A percentile compares a stretch with the other conserved stretches of the same genome.
Conservation (phyloP, 2,888 invertebrate genomes). For the Ametastegia equiseti region DNA sequence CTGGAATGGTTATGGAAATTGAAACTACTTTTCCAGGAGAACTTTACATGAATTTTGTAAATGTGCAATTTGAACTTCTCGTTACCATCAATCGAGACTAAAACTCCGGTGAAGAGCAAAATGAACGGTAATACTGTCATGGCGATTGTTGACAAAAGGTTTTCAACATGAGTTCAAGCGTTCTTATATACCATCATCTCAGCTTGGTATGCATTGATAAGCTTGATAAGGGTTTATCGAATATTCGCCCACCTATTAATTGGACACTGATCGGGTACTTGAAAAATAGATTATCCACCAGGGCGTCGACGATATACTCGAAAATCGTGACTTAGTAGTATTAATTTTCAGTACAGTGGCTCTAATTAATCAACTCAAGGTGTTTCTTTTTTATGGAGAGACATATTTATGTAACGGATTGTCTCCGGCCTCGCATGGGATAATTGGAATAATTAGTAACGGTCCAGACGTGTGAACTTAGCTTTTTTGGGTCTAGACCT, state of each 20-base stretch:
- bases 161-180: not conserved
- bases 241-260: not conserved
- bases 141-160: not conserved
- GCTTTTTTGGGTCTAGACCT: not conserved
- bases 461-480: not conserved
- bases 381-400: not conserved
- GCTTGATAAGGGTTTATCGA: conserved; percentile 6
- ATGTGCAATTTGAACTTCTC: not conserved
- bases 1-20: not conserved
- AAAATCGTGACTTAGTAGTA: not conserved
- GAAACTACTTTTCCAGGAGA: not conserved
- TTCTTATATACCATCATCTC: not conserved
- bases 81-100: conserved; percentile 3
- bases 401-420: no score
- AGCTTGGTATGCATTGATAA: conserved; percentile 2
- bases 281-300: not conserved
- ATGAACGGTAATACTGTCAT: not conserved
- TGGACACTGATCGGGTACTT: not conserved
- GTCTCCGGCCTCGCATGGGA: no score
- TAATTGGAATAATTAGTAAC: not conserved
- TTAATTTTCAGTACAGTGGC: not conserved
- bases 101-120: not conserved
- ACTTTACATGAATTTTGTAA: not conserved
- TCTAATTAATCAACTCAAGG: not conserved
- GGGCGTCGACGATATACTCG: not conserved